Percentiles rank a stretch among this genome's conserved stretches.
phyloP scores from a whole-genome alignment of 2,113 vertebrate species.

The Pungitius pungitius region DNA sequence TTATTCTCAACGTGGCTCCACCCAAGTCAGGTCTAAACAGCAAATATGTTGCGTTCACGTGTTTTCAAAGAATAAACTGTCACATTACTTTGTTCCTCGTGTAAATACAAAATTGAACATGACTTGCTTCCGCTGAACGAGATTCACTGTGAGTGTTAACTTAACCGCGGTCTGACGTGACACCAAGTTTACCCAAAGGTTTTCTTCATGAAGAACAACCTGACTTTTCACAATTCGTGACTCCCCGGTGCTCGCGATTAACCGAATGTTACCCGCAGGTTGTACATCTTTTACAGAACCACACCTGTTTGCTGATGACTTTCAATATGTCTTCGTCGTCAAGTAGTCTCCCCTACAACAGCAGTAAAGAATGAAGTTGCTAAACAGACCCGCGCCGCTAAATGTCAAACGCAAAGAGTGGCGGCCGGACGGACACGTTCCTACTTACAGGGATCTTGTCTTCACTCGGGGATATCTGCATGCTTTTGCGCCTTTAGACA shows the following conservation, averaged over 20 bases:
- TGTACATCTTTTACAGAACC: neutral
- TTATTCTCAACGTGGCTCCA: neutral
- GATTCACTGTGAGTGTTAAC: neutral
- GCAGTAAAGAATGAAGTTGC: neutral
- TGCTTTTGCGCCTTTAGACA: conserved; percentile 72
- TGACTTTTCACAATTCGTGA: neutral
- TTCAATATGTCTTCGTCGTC: neutral
- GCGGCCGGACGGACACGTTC: neutral
- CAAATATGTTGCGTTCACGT: neutral
- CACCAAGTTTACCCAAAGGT: neutral
- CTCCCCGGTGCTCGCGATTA: neutral
- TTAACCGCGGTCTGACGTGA: neutral
- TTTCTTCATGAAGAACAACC: neutral
- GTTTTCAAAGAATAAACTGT: neutral
- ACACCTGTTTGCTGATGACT: neutral
- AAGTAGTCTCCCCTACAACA: neutral
- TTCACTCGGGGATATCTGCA: conserved; percentile 83
- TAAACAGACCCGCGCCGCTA: neutral
- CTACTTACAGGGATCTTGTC: conserved; percentile 82
- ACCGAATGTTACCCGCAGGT: neutral
- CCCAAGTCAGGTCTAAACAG: neutral
- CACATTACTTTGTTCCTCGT: neutral
- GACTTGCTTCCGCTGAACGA: neutral
- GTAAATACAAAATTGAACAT: neutral
- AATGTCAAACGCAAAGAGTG: neutral